Percentiles rank a stretch among this genome's conserved stretches.
These are phyloP conservation scores for Rhaphigaster nebulosa DNA, from an alignment of 2,888 invertebrate species.

Conservation along the genomic window DNA sequence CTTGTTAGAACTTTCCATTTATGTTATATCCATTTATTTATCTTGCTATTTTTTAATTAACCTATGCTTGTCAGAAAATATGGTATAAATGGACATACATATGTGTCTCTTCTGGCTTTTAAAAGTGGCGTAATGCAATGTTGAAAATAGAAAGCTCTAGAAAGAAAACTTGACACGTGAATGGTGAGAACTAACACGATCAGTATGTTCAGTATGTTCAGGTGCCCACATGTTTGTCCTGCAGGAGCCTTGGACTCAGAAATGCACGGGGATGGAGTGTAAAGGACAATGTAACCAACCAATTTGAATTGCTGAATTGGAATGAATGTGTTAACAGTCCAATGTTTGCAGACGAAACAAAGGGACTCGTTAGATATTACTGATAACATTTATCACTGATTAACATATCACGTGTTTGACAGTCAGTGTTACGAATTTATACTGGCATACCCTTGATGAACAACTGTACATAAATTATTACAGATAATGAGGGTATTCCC, in stretches of 20 bases:
- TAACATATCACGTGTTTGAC: neutral
- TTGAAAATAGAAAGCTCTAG: too few species aligned
- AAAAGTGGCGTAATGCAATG: too few species aligned
- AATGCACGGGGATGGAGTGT: neutral
- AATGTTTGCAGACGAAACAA: neutral
- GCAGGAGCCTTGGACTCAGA: neutral
- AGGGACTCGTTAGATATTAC: neutral
- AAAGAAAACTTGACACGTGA: neutral
- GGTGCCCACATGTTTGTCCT: neutral
- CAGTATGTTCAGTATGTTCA: neutral
- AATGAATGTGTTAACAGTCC: neutral
- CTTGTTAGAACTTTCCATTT: too few species aligned
- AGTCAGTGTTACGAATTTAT: neutral
- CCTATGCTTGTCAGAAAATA: too few species aligned
- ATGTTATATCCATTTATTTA: too few species aligned
- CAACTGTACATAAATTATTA: too few species aligned
- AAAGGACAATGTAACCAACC: neutral
- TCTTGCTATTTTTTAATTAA: too few species aligned
- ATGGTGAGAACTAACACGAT: neutral
- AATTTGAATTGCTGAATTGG: slow-evolving; percentile 17
- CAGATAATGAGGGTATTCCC: too few species aligned
- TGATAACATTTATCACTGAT: neutral
- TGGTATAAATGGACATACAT: too few species aligned
- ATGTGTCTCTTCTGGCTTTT: too few species aligned
- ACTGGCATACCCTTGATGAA: neutral